Percentiles rank a stretch among this genome's conserved stretches.
phyloP scores from a whole-genome alignment of 1,140 invertebrate species.

The Argopecten irradians region DNA sequence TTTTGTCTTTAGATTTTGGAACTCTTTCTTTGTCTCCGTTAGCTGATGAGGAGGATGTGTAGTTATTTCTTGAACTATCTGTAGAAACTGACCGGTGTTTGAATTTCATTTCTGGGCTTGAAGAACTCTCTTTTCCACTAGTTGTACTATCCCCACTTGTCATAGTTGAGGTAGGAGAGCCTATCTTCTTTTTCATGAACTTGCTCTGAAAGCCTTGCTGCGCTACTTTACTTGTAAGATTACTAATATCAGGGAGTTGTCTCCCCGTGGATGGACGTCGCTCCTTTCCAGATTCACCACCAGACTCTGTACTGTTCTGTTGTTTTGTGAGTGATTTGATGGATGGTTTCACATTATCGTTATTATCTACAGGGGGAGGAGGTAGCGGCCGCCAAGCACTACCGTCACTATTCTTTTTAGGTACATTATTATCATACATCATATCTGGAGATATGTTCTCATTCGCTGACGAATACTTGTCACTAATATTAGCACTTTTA shows the following conservation, averaged over 20 bases:
- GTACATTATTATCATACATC: background rate
- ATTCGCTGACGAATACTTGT: slow-evolving; percentile 25
- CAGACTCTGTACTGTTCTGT: slow-evolving; percentile 25
- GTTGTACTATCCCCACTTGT: slow-evolving; percentile 23
- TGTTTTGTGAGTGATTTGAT: slow-evolving; percentile 24
- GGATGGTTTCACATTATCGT: slow-evolving; percentile 30
- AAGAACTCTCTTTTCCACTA: slow-evolving; percentile 28
- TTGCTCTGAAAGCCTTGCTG: slow-evolving; percentile 59
- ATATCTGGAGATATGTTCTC: background rate
- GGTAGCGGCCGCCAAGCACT: slow-evolving; percentile 37
- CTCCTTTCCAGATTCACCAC: background rate
- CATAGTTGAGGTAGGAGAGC: slow-evolving; percentile 37
- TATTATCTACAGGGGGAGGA: slow-evolving; percentile 10
- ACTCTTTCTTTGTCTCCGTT: slow-evolving; percentile 1
- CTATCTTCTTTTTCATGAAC: slow-evolving; percentile 60
- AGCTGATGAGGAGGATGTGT: background rate
- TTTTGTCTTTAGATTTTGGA: slow-evolving; percentile 32
- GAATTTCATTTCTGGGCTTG: slow-evolving; percentile 40
- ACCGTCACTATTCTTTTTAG: slow-evolving; percentile 42
- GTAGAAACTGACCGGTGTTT: slow-evolving; percentile 25
- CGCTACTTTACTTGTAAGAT: slow-evolving; percentile 50
- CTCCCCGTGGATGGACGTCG: slow-evolving; percentile 35
- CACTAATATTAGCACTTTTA: slow-evolving; percentile 40
- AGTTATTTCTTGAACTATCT: background rate
- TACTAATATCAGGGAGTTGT: slow-evolving; percentile 55